Conservation (phyloP, 2,888 invertebrate genomes). For the Tenthredo distinguenda region DNA sequence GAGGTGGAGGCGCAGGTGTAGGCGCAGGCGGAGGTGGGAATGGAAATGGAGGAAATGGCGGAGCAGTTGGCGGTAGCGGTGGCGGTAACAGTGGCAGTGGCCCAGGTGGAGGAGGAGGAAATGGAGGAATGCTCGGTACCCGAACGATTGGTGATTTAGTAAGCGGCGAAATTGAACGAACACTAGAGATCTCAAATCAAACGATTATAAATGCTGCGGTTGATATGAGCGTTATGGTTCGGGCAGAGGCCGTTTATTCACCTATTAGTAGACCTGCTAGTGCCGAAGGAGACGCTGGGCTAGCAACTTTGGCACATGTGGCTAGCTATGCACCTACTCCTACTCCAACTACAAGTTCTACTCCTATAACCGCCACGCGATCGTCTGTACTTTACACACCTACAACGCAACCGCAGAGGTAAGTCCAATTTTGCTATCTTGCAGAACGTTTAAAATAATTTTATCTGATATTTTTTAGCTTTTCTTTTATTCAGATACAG, state of each 20-base stretch:
- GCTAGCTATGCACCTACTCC: constrained; percentile 73
- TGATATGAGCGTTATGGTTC: constrained; percentile 88
- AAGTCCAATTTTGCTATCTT: constrained; percentile 18
- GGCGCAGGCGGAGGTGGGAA: constrained; percentile 62
- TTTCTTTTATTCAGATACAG: neutral
- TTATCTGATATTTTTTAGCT: neutral
- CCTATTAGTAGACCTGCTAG: constrained; percentile 81
- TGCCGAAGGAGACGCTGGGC: constrained; percentile 77
- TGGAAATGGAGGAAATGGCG: constrained; percentile 63
- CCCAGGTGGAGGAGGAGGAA: constrained; percentile 63
- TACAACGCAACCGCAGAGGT: constrained; percentile 74
- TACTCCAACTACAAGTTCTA: constrained; percentile 69
- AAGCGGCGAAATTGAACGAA: constrained; percentile 93
- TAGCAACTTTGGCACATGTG: constrained; percentile 76
- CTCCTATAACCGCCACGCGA: constrained; percentile 70
- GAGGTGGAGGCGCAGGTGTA: constrained; percentile 57
- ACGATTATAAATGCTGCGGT: constrained; percentile 93
- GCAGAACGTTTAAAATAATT: neutral
- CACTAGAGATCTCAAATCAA: constrained; percentile 93
- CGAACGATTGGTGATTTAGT: constrained; percentile 94
- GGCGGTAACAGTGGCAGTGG: constrained; percentile 59
- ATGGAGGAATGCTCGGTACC: constrained; percentile 80
- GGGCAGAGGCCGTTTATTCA: constrained; percentile 80
- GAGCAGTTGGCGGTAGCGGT: constrained; percentile 60
- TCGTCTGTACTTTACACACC: constrained; percentile 76